Evolutionary conservation across 2,888 invertebrate species (phyloP), one percentile per base, ranked within the genome.

Genomic region (Harpagoxenus sublaevis): DNA sequence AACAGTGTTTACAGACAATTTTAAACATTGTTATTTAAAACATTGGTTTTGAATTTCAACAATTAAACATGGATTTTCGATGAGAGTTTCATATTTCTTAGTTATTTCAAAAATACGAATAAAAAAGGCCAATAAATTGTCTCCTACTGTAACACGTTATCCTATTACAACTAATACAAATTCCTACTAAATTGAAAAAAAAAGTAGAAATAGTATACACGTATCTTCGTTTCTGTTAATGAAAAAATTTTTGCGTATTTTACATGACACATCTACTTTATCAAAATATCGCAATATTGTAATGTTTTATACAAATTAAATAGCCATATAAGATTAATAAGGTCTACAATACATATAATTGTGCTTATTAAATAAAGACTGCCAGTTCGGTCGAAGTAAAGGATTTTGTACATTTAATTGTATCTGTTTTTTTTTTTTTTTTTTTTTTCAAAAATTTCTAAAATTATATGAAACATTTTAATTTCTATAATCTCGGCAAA

Each of bases 131-230:
- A 57, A 68, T 68, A 68, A 66, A 66, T 6, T 66, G 28, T 45
- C 9, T 31, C 15, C 12, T 63, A 5, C 23, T 39, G 51, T 68
- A 42, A n/a, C 18, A 4, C 8, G 15, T 2, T 78, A 55, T 78
- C 68, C 1, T 68, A 45, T 78, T 65, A 65, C 51, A 23, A 35
- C 31, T 57, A 42, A 78, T 77, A 77, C 28, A 48, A 53, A 78
- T 68, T 68, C 39, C 45, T 57, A 35, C 2, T 48, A 55, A 68
- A 78, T 68, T 8, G 12, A 39, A 78, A 63, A 78, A 63, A 51
- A 65, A 55, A 4, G 10, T 55, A 2, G 42, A 35, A 78, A 53
- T 39, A 63, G 51, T 39, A 53, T 53, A 9, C n/a, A 8, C 15
- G 6, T 15, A 55, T 55, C n/a, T 42, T 45, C 2, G 8, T 18